Evolutionary conservation across 2,888 invertebrate species (phyloP).

Genomic region (Pecten maximus): DNA sequence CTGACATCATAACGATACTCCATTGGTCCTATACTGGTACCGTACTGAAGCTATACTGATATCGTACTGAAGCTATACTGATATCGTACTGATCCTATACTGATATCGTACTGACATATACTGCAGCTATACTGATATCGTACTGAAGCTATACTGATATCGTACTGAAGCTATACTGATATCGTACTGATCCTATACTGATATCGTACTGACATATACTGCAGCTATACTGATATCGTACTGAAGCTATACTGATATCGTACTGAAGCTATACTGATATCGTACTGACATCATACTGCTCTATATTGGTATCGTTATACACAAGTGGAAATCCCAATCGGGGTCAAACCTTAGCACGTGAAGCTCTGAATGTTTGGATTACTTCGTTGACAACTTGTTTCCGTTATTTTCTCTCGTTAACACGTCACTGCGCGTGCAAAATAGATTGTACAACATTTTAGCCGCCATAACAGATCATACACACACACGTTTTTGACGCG

Average conservation of each 20-base stretch:
- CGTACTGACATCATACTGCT: too few species aligned
- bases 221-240: neutral
- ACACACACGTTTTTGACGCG: neutral
- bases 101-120: neutral
- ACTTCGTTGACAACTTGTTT: neutral
- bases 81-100: neutral
- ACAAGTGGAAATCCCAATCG: too few species aligned
- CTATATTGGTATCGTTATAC: too few species aligned
- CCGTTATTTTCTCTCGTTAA: neutral
- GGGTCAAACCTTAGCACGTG: too few species aligned
- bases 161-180: neutral
- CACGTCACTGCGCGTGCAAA: neutral
- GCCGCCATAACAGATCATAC: neutral
- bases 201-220: neutral
- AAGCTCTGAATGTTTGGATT: too few species aligned
- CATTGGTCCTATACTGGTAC: neutral
- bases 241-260: neutral
- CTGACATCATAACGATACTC: neutral
- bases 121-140: neutral
- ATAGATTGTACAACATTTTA: neutral
- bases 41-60: too few species aligned
- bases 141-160: neutral
- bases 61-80: too few species aligned
- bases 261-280: neutral
- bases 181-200: neutral